phyloP scores from a whole-genome alignment of 2,113 vertebrate genomes.

The Carassius auratus region DNA sequence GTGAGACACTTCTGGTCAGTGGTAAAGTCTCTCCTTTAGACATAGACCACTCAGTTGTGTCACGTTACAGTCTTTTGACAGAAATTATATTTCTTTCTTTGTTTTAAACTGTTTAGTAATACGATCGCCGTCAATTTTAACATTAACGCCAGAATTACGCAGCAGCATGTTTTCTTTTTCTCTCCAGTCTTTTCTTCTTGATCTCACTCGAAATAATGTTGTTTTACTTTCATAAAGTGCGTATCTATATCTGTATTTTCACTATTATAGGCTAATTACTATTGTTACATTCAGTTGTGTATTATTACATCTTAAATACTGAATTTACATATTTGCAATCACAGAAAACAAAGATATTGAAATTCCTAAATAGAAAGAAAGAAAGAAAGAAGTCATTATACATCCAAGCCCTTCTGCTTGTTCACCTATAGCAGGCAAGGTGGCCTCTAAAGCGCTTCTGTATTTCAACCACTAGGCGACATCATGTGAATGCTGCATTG shows the following conservation, averaged over 20 bases:
- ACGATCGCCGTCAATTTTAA: neutral
- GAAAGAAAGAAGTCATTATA: neutral
- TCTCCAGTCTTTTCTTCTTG: neutral
- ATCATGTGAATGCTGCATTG: constrained; percentile 26
- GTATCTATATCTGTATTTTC: neutral
- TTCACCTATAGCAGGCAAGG: neutral
- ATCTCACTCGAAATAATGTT: neutral
- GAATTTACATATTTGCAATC: neutral
- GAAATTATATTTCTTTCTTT: neutral
- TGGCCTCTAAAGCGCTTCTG: neutral
- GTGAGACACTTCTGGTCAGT: neutral
- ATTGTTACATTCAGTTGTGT: neutral
- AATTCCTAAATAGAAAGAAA: neutral
- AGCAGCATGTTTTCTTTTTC: neutral
- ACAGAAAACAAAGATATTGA: neutral
- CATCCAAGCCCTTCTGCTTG: neutral
- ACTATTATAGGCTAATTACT: neutral
- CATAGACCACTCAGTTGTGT: neutral
- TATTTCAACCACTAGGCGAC: constrained; percentile 45
- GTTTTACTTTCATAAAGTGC: neutral
- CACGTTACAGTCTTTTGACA: neutral
- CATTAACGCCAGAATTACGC: neutral
- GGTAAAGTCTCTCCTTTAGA: neutral
- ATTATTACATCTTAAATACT: neutral
- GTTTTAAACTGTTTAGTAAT: neutral